phyloP scores from a whole-genome alignment of 2,797 vertebrate species.

The Sebastes wilsoni region DNA sequence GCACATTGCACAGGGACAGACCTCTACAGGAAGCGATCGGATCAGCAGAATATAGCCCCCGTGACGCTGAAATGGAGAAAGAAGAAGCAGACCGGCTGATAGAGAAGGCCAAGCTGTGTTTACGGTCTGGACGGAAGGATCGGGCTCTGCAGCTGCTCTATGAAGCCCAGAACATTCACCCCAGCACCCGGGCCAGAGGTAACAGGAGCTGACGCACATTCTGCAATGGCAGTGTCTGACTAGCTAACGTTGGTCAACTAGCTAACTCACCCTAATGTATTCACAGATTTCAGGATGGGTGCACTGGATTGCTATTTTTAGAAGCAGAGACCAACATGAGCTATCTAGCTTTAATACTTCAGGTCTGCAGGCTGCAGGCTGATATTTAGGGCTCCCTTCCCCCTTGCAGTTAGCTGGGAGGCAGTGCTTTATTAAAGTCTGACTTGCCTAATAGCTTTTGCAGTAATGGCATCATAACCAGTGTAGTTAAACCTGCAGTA shows the following conservation, averaged over 20 bases:
- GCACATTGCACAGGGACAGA: conserved; percentile 11
- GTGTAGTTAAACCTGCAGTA: not conserved
- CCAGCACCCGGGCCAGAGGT: conserved; percentile 86
- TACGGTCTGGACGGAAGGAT: conserved; percentile 83
- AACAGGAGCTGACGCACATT: conserved; percentile 70
- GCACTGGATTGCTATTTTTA: not conserved
- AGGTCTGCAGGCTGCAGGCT: not conserved
- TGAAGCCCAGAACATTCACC: conserved; percentile 83
- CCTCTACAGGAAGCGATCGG: not conserved
- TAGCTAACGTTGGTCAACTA: conserved; percentile 3
- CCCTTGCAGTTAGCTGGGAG: not conserved
- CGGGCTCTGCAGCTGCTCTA: conserved; percentile 83
- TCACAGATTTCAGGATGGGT: not conserved
- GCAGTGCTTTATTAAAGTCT: not conserved
- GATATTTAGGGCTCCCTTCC: not conserved
- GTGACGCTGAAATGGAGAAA: conserved; percentile 74
- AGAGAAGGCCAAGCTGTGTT: conserved; percentile 85
- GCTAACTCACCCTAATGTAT: not conserved
- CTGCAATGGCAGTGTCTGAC: conserved; percentile 19
- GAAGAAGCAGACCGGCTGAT: conserved; percentile 84
- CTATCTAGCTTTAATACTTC: not conserved
- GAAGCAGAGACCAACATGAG: not conserved
- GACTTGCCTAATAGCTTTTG: not conserved
- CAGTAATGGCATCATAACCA: not conserved
- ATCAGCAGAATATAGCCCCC: not conserved